Evolutionary conservation across 2,888 invertebrate species (phyloP), one percentile per base, ranked within the genome.

Genomic region (Brenthis ino): DNA sequence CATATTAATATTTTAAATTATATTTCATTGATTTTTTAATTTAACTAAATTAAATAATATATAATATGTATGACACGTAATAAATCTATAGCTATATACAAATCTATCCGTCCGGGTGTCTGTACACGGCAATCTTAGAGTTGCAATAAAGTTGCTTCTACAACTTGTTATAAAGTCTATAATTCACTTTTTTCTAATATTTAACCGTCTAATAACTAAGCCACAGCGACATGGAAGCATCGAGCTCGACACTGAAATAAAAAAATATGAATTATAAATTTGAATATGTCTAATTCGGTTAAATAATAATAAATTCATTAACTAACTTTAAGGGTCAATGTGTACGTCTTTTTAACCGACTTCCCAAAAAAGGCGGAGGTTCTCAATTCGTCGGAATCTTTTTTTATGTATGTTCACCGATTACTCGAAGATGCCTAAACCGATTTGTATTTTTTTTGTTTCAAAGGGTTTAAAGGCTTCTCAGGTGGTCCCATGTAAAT

Each of bases 21-120:
- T 50, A 50, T 60, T 50, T 60, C 28, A 50, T 28, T 28, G 8
- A 43, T 43, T 43, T 37, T 43, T 43, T 43, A 43, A 43, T 43
- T 11, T 28, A 60, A 50, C 8, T 60, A 60, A 50, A 33, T 60
- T 60, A 60, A 60, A 60, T 58, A 58, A 48, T 60, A 50, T 28
- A 28, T 60, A 58, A 48, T 60, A 50, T 28, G 16, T 60, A 60
- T 60, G 60, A 60, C 60, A 60, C 60, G 28, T 50, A 48, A 60
- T 50, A 50, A 28, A 60, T 28, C 12, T 50, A 60, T 33, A 50
- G 48, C 12, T 60, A 60, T 60, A 50, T 60, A 60, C 60, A 60
- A 60, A 50, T 50, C 28, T 60, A 50, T 50, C 28, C 50, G 60
- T 60, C 60, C n/a, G n/a, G 48, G 6, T 63, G 63, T 63, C 43